A percentile compares a stretch with the other conserved stretches of the same genome.
Evolutionary conservation across 37 sponge, comb jelly and placozoan genomes (phyloP).

Genomic region (Chondrilla cf. caribensis): DNA sequence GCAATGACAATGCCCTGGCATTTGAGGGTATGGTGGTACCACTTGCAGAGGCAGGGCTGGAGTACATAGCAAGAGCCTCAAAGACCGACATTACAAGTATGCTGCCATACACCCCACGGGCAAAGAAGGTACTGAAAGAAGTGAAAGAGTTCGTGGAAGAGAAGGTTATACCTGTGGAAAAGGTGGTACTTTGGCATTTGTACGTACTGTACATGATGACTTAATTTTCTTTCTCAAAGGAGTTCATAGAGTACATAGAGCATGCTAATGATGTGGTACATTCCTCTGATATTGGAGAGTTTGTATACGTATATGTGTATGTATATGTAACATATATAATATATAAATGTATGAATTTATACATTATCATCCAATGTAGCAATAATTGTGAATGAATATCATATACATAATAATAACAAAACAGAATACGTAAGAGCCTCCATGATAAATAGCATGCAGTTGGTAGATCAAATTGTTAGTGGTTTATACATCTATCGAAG

Average conservation of each 20-base stretch:
- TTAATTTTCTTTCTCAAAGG: neutral
- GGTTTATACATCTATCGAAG: constrained; percentile 82
- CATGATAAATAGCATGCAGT: too few relatives aligned
- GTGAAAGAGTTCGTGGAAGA: constrained; percentile 76
- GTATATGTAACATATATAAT: too few relatives aligned
- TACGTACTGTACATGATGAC: too few relatives aligned
- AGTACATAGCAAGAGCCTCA: neutral
- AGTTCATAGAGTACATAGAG: constrained; percentile 26
- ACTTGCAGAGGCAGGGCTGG: constrained; percentile 51
- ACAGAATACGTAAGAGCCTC: too few relatives aligned
- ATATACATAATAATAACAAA: too few relatives aligned
- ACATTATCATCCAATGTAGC: too few relatives aligned
- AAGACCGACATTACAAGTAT: neutral
- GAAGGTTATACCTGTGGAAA: constrained; percentile 76
- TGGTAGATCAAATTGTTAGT: neutral
- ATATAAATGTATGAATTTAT: too few relatives aligned
- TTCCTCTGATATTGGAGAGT: constrained; percentile 70
- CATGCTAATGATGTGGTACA: constrained; percentile 48
- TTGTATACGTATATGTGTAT: too few relatives aligned
- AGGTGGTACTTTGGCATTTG: too few relatives aligned
- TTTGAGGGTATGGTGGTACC: constrained; percentile 52
- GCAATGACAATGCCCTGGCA: constrained; percentile 36
- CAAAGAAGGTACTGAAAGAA: constrained; percentile 28
- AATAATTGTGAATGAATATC: too few relatives aligned
- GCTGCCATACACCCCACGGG: constrained; percentile 37